A percentile compares a stretch with the other conserved stretches of the same genome.
These are phyloP conservation scores for Drosophila malerkotliana DNA, from an alignment of 1,140 invertebrate genomes.

Conservation along the genomic window DNA sequence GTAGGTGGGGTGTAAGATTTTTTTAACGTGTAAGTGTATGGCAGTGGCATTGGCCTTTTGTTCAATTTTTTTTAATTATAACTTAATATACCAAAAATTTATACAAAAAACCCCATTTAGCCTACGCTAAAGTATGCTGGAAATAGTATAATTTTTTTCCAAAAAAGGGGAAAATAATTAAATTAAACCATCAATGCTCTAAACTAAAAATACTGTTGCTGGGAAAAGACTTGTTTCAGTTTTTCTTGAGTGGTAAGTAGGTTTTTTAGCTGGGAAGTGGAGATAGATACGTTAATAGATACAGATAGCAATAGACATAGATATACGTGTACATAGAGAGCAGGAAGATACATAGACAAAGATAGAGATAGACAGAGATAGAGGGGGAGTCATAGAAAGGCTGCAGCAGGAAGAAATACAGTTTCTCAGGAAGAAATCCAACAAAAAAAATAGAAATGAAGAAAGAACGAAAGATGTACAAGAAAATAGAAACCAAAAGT, in stretches of 20 bases:
- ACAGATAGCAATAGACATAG: constrained; percentile 38
- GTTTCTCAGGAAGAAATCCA: constrained; percentile 46
- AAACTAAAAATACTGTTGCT: background rate
- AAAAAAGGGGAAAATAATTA: constrained; percentile 1
- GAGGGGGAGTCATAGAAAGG: constrained; percentile 11
- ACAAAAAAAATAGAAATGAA: constrained; percentile 22
- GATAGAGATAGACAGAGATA: constrained; percentile 29
- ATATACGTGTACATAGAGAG: constrained; percentile 26
- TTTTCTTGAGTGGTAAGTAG: constrained; percentile 37
- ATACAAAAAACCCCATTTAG: background rate
- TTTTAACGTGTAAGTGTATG: constrained; percentile 15
- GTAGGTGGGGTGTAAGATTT: constrained; percentile 10
- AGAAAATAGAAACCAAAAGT: constrained; percentile 65
- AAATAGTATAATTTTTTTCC: background rate
- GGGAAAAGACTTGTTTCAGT: constrained; percentile 7
- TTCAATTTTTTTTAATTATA: background rate
- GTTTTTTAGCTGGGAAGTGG: constrained; percentile 39
- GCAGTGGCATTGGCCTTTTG: constrained; percentile 12
- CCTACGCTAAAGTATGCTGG: background rate
- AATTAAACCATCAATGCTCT: constrained; percentile 3
- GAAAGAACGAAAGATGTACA: constrained; percentile 17
- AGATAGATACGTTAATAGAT: constrained; percentile 47
- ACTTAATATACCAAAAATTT: background rate
- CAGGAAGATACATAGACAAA: constrained; percentile 20
- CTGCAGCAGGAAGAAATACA: constrained; percentile 55